A percentile compares a stretch with the other conserved stretches of the same genome.
Conservation (phyloP, 1,140 invertebrate species). For the Battus philenor region DNA sequence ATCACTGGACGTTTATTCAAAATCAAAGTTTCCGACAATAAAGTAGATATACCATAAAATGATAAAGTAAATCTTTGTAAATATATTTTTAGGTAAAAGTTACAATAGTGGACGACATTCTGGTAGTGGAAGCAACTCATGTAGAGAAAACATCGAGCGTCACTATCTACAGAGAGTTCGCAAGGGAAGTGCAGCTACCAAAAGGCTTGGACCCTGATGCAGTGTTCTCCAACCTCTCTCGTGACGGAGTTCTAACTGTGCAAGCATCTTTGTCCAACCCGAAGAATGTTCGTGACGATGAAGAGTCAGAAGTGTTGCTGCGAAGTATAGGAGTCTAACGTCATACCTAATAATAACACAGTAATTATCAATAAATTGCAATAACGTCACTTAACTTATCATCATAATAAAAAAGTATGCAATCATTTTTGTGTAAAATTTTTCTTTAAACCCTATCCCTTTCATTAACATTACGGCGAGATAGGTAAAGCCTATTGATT, state of each 20-base stretch:
- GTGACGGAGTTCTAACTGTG: conserved; percentile 81
- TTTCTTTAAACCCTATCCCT: no score
- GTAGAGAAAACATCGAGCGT: conserved; percentile 30
- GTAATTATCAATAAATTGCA: no score
- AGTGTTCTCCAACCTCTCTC: conserved; percentile 79
- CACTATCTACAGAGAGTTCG: conserved; percentile 27
- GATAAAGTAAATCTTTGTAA: no score
- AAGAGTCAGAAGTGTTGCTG: no score
- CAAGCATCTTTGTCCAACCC: conserved; percentile 75
- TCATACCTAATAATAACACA: not conserved
- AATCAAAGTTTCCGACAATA: no score
- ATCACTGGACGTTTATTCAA: no score
- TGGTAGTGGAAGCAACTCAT: conserved; percentile 34
- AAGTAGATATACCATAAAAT: no score
- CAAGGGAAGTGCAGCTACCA: conserved; percentile 63
- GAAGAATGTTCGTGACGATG: not conserved
- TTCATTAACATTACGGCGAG: no score
- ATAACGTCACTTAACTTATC: no score
- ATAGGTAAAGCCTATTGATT: no score
- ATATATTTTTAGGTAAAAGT: conserved; percentile 33
- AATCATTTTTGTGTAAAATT: no score
- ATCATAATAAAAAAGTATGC: no score
- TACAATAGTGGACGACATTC: conserved; percentile 28
- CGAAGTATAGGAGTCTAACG: not conserved
- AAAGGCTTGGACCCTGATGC: conserved; percentile 79